Base-by-base conservation (phyloP, 1,140 invertebrate genomes). In the Myzus persicae region DNA sequence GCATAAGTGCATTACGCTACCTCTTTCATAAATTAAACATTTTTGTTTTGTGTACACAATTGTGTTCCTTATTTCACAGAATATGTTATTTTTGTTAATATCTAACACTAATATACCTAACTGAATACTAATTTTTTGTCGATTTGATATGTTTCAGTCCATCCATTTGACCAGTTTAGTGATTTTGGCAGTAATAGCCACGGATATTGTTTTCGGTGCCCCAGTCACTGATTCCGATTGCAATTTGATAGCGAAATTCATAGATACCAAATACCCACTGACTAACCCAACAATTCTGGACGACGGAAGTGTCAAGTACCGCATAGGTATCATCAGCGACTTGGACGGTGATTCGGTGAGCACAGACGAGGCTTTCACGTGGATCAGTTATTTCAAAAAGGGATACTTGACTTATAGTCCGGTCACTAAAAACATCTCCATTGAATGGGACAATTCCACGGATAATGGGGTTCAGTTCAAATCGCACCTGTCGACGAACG, bases 271-370 rank as follows among this genome's bases (percentile, higher is more conserved):
- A 24, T 99, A 99, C 96, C 98, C 99, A 3, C 95, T 99, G 24
- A 97, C 97, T 0, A 94, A 95, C 24, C 97, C 98, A 0, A 94
- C 96, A 4, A 95, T 96, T 94, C 96, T 96, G 42, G 95, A 96
- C 14, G 96, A 96, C 22, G 96, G 97, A 42, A 94, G 97, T 46
- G 94, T 97, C 42, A 95, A 96, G 44, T 99, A 97, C 95, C 96
- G 96, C 94, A 98, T 99, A 95, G 98, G 97, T 22, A 97, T 99
- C 94, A 97, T 99, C 51, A 97, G 98, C 93, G 99, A 99, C 96
- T 96, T 99, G 94, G 99, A 99, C 95, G 97, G 96, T 36, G 96
- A 96, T 94, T 99, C 98, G 0, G 98, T 97, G 95, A 96, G 96
- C 94, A 94, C 95, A 46, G 95, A 95, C 31, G 96, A 97, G 97